Evolutionary conservation across 2,797 vertebrate species (phyloP).

Genomic region (Meda fulgida): DNA sequence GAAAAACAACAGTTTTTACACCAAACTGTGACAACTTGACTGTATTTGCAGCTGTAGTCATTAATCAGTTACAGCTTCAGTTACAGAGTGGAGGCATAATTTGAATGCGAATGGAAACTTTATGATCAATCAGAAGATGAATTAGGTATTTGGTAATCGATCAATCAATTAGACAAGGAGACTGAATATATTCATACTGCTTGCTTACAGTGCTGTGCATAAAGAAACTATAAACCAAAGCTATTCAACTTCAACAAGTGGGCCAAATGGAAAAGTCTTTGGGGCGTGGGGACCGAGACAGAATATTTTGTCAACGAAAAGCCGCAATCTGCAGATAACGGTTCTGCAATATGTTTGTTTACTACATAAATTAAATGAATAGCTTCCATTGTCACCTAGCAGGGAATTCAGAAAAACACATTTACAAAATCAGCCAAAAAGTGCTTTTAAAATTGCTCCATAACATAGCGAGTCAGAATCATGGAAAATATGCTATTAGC

Average conservation of each 20-base stretch:
- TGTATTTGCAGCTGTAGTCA: conserved; percentile 34
- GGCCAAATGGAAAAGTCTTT: neutral
- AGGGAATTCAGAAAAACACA: conserved; percentile 23
- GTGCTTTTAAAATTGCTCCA: conserved; percentile 22
- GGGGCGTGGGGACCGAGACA: neutral
- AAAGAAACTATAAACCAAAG: neutral
- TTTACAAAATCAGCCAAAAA: conserved; percentile 27
- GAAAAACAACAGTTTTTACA: conserved; percentile 21
- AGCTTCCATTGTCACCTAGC: conserved; percentile 25
- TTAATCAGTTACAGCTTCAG: conserved; percentile 27
- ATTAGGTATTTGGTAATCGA: neutral
- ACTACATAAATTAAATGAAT: conserved; percentile 22
- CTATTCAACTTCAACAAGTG: neutral
- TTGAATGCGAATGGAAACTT: neutral
- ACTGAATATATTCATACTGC: neutral
- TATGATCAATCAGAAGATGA: neutral
- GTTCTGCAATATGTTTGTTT: conserved; percentile 10
- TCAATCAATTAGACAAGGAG: neutral
- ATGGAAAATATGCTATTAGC: conserved; percentile 30
- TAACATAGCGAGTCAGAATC: conserved; percentile 17
- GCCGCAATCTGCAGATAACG: conserved; percentile 18
- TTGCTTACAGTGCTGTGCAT: neutral
- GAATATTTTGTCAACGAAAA: conserved; percentile 20
- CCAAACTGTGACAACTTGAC: conserved; percentile 36
- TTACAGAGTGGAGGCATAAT: neutral